These are phyloP conservation scores for Ips nitidus DNA, from an alignment of 1,140 invertebrate genomes.

Conservation along the genomic window DNA sequence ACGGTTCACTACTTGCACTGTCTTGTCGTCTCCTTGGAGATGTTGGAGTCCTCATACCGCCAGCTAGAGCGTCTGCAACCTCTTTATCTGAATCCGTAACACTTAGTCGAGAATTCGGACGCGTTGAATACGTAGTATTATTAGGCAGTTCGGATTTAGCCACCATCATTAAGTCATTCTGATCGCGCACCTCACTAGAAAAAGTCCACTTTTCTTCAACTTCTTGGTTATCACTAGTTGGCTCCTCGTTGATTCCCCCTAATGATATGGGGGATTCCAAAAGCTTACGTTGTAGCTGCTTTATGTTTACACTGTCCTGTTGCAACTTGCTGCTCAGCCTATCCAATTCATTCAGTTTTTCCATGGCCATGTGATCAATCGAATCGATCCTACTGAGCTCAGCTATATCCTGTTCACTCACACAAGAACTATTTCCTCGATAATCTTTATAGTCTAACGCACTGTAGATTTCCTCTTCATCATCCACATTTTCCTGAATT, in stretches of 20 bases:
- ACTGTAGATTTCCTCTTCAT: conserved; percentile 70
- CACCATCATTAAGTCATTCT: conserved; percentile 59
- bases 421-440: conserved; percentile 69
- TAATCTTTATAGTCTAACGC: conserved; percentile 79
- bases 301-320: conserved; percentile 76
- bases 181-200: conserved; percentile 62
- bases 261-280: conserved; percentile 58
- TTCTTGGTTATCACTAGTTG: conserved; percentile 69
- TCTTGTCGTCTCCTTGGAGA: conserved; percentile 60
- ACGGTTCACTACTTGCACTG: conserved; percentile 57
- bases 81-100: conserved; percentile 58
- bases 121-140: conserved; percentile 51
- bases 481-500: conserved; percentile 58
- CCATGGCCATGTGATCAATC: conserved; percentile 73
- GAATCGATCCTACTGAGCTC: conserved; percentile 72
- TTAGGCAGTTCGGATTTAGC: conserved; percentile 48
- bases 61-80: conserved; percentile 56
- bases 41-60: conserved; percentile 53
- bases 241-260: conserved; percentile 57
- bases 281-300: conserved; percentile 70
- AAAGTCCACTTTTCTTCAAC: conserved; percentile 74
- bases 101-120: conserved; percentile 62
- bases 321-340: conserved; percentile 72
- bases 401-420: conserved; percentile 76
- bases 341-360: conserved; percentile 77